Base-by-base conservation (phyloP, 2,113 vertebrate genomes). In the Protobothrops mucrosquamatus region DNA sequence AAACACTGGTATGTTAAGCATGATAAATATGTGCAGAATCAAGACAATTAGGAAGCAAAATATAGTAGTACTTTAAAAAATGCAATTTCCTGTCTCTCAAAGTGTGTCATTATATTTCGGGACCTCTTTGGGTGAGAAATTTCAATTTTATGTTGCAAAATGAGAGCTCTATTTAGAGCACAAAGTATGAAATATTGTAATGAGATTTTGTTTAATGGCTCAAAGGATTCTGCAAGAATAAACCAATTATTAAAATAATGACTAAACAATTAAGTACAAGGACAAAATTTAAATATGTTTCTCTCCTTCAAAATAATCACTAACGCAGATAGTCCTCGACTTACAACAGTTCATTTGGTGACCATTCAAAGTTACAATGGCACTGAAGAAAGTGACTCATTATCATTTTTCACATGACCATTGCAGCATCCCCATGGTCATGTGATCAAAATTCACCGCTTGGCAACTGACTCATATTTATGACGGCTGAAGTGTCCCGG, bases 11-110 rank as follows among this genome's bases (percentile, higher is more conserved):
- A 64, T 74, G 52, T 20, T 39, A 1, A 69, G 43, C 55, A 2
- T 56, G 1, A 14, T 0, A 0, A 9, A 59, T 15, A 93, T 29
- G 34, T 51, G 8, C 81, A 56, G 51, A 46, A n/a, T 18, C 24
- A 92, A 86, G 15, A 88, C 54, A 46, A 18, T 29, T 24, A 91
- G 61, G 29, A 1, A 15, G 9, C 26, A 4, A 92, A 0, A 46
- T 46, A 52, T 11, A 2, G 24, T 43, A 61, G 20, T 46, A 51
- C 48, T 6, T 22, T 0, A 34, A 3, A 6, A 22, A 26, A 0
- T 1, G 92, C 5, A 34, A 93, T 91, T 23, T 88, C 57, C 89
- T 6, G 88, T 55, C 23, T 18, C 0, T n/a, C 9, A 23, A 0
- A 29, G 51, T 57, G 3, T 6, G 52, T 52, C 74, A 91, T 2